Percentiles rank a stretch among this genome's conserved stretches.
These are phyloP conservation scores for Pasiphila rectangulata DNA, from an alignment of 2,888 invertebrate genomes.

Conservation along the genomic window DNA sequence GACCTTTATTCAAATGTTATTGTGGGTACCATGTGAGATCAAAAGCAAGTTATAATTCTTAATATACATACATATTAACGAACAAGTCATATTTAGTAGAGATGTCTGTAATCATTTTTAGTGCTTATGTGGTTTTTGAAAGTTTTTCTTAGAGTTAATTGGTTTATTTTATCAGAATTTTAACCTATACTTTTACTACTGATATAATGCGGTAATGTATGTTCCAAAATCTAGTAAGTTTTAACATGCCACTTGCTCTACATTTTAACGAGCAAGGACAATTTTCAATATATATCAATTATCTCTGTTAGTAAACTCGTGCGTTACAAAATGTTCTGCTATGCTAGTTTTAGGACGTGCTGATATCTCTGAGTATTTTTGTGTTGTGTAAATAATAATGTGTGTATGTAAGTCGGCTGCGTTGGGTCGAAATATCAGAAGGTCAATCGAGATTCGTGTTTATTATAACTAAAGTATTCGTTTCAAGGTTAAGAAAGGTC, in stretches of 20 bases:
- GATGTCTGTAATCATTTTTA: too few relatives aligned
- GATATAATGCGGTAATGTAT: too few relatives aligned
- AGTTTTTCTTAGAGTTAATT: neutral
- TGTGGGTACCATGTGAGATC: too few relatives aligned
- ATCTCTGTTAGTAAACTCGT: too few relatives aligned
- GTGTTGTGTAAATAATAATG: slow-evolving; percentile 13
- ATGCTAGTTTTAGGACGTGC: neutral
- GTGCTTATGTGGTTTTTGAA: neutral
- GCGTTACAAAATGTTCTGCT: neutral
- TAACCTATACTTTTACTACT: neutral
- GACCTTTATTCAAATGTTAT: too few relatives aligned
- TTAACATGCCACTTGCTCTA: too few relatives aligned
- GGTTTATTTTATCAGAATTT: neutral
- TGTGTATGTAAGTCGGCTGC: slow-evolving; percentile 19
- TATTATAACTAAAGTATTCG: slow-evolving; percentile 12
- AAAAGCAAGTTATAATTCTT: too few relatives aligned
- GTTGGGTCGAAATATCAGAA: slow-evolving; percentile 16
- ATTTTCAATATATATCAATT: too few relatives aligned
- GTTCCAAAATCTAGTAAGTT: too few relatives aligned
- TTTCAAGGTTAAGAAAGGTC: slow-evolving; percentile 12
- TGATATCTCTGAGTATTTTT: neutral
- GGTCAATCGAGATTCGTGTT: slow-evolving; percentile 18
- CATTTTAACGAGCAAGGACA: too few relatives aligned
- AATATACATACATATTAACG: too few relatives aligned
- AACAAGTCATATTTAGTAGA: too few relatives aligned